A percentile compares a stretch with the other conserved stretches of the same genome.
Conservation (phyloP, 2,888 invertebrate species). For the Abrostola triplasia region DNA sequence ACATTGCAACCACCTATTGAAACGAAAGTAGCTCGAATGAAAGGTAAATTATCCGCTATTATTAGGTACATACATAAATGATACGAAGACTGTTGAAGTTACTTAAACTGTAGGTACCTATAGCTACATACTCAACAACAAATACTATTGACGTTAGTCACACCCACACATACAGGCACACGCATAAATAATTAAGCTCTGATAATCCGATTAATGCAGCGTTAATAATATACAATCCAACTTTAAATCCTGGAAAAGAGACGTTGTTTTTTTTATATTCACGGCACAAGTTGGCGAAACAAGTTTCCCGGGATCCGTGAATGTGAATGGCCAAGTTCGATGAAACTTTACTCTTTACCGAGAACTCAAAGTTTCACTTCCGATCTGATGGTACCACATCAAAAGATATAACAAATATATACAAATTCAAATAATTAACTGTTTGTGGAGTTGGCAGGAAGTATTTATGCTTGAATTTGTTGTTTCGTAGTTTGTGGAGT, state of each 20-base stretch:
- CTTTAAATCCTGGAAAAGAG: slow-evolving; percentile 25
- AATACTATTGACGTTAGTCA: too few relatives aligned
- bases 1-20: too few relatives aligned
- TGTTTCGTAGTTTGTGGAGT: slow-evolving; percentile 27
- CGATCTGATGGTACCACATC: slow-evolving; percentile 63
- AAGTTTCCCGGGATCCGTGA: slow-evolving; percentile 61
- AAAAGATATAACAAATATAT: slow-evolving; percentile 57
- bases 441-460: slow-evolving; percentile 39
- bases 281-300: slow-evolving; percentile 57
- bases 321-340: slow-evolving; percentile 66
- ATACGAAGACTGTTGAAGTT: too few relatives aligned
- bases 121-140: too few relatives aligned
- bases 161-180: too few relatives aligned
- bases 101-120: too few relatives aligned
- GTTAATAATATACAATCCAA: slow-evolving; percentile 4
- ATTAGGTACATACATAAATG: too few relatives aligned
- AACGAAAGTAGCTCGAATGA: too few relatives aligned
- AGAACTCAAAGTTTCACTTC: slow-evolving; percentile 57
- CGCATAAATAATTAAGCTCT: background rate
- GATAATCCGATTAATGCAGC: background rate
- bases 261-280: slow-evolving; percentile 60
- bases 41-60: too few relatives aligned
- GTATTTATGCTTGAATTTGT: slow-evolving; percentile 40
- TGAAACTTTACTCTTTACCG: slow-evolving; percentile 66
- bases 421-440: slow-evolving; percentile 53